A percentile compares a stretch with the other conserved stretches of the same genome.
These are phyloP conservation scores for Pristionchus arcanus DNA, from an alignment of 2,888 invertebrate species.

Conservation along the genomic window DNA sequence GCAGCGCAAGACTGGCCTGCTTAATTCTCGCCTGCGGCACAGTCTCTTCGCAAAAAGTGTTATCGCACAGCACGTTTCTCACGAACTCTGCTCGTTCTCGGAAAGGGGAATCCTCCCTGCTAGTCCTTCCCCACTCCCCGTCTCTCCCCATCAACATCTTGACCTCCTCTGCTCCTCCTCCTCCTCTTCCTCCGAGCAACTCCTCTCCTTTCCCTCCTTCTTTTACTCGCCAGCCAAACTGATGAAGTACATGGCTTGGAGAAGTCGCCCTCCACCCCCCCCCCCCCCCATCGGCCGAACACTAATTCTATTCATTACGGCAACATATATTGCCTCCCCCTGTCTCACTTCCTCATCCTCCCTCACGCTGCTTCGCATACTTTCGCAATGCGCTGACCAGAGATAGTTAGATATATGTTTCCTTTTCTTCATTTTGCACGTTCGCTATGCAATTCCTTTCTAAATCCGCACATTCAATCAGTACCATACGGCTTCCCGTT, in stretches of 20 bases:
- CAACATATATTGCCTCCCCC: conserved; percentile 30
- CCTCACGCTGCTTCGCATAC: not conserved
- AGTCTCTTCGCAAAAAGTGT: too few relatives aligned
- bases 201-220: not conserved
- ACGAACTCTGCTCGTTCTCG: not conserved
- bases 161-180: not conserved
- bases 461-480: too few relatives aligned
- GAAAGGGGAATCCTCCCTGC: not conserved
- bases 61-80: not conserved
- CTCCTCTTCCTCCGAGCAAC: not conserved
- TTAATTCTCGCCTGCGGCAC: not conserved
- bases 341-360: conserved; percentile 5
- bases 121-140: not conserved
- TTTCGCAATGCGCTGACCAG: not conserved
- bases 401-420: too few relatives aligned
- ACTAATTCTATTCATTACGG: conserved; percentile 55
- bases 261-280: not conserved
- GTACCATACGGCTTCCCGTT: not conserved
- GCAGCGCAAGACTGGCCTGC: not conserved
- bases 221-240: not conserved
- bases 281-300: not conserved
- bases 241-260: not conserved
- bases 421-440: not conserved
- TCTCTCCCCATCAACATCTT: not conserved
- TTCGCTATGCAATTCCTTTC: not conserved